phyloP scores from a whole-genome alignment of 2,113 vertebrate species.

The Philantomba maxwellii region DNA sequence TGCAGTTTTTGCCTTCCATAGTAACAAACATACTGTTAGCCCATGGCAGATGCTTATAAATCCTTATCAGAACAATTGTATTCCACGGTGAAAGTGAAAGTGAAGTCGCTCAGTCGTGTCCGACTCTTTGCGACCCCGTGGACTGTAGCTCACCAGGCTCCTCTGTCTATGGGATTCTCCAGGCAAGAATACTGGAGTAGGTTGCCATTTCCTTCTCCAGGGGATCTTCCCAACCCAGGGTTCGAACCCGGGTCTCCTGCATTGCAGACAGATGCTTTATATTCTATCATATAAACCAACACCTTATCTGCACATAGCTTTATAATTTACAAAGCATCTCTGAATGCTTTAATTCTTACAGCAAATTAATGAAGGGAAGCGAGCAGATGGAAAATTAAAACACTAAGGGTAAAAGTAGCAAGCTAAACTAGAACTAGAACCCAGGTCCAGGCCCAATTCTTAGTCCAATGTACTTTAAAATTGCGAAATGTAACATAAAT shows the following conservation, averaged over 20 bases:
- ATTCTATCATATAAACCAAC: neutral
- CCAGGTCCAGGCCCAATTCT: neutral
- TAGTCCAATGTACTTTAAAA: neutral
- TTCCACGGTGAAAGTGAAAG: neutral
- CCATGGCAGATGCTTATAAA: neutral
- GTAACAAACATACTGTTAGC: neutral
- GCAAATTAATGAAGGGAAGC: neutral
- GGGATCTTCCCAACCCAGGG: too few relatives aligned
- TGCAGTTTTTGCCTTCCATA: neutral
- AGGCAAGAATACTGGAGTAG: too few relatives aligned
- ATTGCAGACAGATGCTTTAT: too few relatives aligned
- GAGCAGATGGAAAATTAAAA: neutral
- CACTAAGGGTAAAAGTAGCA: neutral
- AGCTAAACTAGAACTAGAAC: neutral
- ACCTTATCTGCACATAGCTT: neutral
- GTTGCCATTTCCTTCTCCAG: too few relatives aligned
- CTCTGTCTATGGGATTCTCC: too few relatives aligned
- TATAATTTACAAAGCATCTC: neutral
- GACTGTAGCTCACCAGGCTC: too few relatives aligned
- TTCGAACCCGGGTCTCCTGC: too few relatives aligned
- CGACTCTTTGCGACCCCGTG: too few relatives aligned
- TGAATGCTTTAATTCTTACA: neutral
- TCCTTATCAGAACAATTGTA: neutral
- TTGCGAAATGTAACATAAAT: neutral
- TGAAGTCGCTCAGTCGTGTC: too few relatives aligned